Percentiles rank a stretch among this genome's conserved stretches.
These are phyloP conservation scores for Amniataba percoides DNA, from an alignment of 2,797 vertebrate genomes.

Conservation along the genomic window DNA sequence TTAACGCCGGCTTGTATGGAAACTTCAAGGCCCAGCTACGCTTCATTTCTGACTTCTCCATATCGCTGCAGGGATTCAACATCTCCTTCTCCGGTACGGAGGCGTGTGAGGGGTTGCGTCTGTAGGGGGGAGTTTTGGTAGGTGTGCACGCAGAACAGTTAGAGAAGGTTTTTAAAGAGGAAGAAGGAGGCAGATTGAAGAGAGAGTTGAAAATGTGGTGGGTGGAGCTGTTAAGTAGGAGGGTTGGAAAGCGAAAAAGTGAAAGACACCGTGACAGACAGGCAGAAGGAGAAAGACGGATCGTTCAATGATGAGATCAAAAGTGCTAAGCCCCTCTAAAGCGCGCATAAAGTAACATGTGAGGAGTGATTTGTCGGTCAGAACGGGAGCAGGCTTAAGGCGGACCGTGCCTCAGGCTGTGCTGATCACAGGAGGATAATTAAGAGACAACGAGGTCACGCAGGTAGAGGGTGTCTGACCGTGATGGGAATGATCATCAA, in stretches of 20 bases:
- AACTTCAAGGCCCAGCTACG: constrained; percentile 88
- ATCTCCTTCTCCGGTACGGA: constrained; percentile 85
- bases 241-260: constrained; percentile 1
- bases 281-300: constrained; percentile 29
- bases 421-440: constrained; percentile 73
- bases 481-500: constrained; percentile 76
- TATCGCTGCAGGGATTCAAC: constrained; percentile 87
- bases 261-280: constrained; percentile 22
- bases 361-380: constrained; percentile 69
- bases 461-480: constrained; percentile 66
- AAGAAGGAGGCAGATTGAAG: constrained; percentile 6
- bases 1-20: constrained; percentile 86
- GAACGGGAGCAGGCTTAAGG: constrained; percentile 55
- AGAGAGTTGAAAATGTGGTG: constrained; percentile 27
- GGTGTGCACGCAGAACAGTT: neutral
- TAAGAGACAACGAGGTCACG: constrained; percentile 73
- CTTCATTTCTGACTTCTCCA: constrained; percentile 89
- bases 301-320: constrained; percentile 66
- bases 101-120: constrained; percentile 30
- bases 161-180: constrained; percentile 21
- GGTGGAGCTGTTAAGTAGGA: constrained; percentile 31
- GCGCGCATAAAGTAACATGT: constrained; percentile 58
- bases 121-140: constrained; percentile 2
- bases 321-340: constrained; percentile 62
- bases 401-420: constrained; percentile 60